Conservation (phyloP, 2,888 invertebrate species). For the Lithosia quadra region DNA sequence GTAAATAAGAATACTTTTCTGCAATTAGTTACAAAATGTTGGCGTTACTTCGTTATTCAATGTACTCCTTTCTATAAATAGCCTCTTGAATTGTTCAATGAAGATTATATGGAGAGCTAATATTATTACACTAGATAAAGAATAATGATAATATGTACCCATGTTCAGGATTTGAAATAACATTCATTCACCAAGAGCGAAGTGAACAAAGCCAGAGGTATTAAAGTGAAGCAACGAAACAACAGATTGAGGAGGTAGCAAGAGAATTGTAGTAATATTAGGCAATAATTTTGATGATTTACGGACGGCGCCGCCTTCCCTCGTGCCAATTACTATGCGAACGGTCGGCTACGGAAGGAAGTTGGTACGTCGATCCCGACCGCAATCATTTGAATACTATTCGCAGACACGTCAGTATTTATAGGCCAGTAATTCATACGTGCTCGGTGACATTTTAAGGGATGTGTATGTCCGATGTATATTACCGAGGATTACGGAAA, state of each 20-base stretch:
- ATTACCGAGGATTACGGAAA: conserved; percentile 63
- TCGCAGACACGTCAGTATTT: conserved; percentile 78
- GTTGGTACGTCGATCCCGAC: conserved; percentile 80
- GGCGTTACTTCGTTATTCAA: conserved; percentile 30
- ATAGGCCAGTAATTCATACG: conserved; percentile 79
- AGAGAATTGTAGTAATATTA: conserved; percentile 77
- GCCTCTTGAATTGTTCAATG: conserved; percentile 21
- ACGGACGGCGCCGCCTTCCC: conserved; percentile 73
- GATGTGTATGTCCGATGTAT: conserved; percentile 71
- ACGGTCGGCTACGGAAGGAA: conserved; percentile 81
- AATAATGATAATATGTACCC: conserved; percentile 56
- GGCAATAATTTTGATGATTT: conserved; percentile 86
- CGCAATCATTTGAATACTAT: conserved; percentile 84
- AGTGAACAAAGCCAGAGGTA: conserved; percentile 74
- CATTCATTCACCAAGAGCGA: conserved; percentile 65
- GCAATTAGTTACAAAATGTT: not conserved
- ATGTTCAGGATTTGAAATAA: conserved; percentile 54
- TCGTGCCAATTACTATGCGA: conserved; percentile 82
- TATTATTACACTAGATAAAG: conserved; percentile 50
- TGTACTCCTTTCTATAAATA: conserved; percentile 25
- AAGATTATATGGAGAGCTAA: conserved; percentile 40
- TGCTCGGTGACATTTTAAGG: conserved; percentile 78
- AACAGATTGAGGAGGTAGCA: conserved; percentile 75
- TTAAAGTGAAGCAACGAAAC: conserved; percentile 71
- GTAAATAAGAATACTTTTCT: not conserved